Evolutionary conservation across 2,797 vertebrate genomes (phyloP), one percentile per base, ranked within the genome.

Genomic region (Ciconia nigra): DNA sequence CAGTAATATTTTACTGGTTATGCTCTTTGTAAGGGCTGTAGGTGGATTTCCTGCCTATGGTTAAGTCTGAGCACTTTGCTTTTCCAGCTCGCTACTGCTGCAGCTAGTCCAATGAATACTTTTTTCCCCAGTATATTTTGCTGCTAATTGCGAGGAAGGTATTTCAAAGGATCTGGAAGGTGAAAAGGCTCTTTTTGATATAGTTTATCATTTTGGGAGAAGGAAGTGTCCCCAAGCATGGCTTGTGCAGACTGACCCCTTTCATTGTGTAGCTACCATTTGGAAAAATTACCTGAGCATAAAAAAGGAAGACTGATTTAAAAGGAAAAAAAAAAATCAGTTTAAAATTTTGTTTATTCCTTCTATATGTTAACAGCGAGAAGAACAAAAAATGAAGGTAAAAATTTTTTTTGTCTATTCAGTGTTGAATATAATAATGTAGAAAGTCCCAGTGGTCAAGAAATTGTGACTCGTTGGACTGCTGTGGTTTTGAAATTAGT

Each of bases 291-390:
- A 82, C 28, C 35, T 71, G 54, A 87, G 73, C 41, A 37, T 74
- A 44, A 59, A 87, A 80, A 85, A 42, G 29, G 79, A 80, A 81
- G 26, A 73, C 21, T 84, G 54, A 90, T 78, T 89, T 58, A 52
- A 92, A 88, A 90, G 24, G 37, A 20, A 6, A 4, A 39, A 25
- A 63, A 22, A 41, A 74, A 78, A 77, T 20, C 10, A 41, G 26
- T 89, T 91, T 46, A 79, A 89, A 93, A 47, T 58, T 57, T 81
- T 67, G 77, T 93, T 95, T 97, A 80, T 93, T 96, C 81, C 51
- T 92, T 58, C 39, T 70, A 22, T 89, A 83, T 80, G 44, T 96
- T 83, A 95, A 91, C 15, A 33, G 28, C 0, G 1, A 92, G 33
- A 90, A 86, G 26, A 76, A 91, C 67, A 85, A 85, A 94, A 83